Evolutionary conservation across 2,888 invertebrate genomes (phyloP), one percentile per base, ranked within the genome.

Genomic region (Drosophila mimica): DNA sequence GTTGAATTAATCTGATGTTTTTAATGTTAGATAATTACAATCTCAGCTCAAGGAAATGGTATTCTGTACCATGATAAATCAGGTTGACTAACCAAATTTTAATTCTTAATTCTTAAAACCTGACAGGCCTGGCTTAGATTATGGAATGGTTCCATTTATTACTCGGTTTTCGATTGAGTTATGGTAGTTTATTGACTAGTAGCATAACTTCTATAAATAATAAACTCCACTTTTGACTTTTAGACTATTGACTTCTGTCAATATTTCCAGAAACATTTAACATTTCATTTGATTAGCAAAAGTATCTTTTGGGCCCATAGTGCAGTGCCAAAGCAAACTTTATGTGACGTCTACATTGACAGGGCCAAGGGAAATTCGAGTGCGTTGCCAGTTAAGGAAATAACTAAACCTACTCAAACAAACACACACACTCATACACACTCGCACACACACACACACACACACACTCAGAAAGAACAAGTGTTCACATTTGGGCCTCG

Each of bases 351-450:
- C 56, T 59, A 54, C 78, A 77, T 54, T 89, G 81, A 83, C 81
- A 75, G 75, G 49, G 72, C 56, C 74, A 70, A 75, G 81, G 83
- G 81, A 83, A 89, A 89, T 88, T 81, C 81, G 73, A 62, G 64
- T 63, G 68, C 62, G 71, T 67, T 84, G 66, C 65, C 75, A 78
- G 81, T 78, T 69, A 60, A 79, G 81, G 72, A 83, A 25, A 83
- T 70, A 70, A 34, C 56, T 51, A 31, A 34, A 66, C 25, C 25
- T 25, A 25, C 63, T 59, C 15, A 30, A 38, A 48, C 13, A 36
- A 17, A 6, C 31, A 25, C 52, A 48, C 36, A 70, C 13, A 43
- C 48, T 2, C 7, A 2, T 20, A 13, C 13, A 46, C 20, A 33
- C 36, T 13, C n/a, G 2, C 31, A 40, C 36, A 4, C 25, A 25